phyloP scores from a whole-genome alignment of 1,140 invertebrate genomes.

The Drosophila leontia region DNA sequence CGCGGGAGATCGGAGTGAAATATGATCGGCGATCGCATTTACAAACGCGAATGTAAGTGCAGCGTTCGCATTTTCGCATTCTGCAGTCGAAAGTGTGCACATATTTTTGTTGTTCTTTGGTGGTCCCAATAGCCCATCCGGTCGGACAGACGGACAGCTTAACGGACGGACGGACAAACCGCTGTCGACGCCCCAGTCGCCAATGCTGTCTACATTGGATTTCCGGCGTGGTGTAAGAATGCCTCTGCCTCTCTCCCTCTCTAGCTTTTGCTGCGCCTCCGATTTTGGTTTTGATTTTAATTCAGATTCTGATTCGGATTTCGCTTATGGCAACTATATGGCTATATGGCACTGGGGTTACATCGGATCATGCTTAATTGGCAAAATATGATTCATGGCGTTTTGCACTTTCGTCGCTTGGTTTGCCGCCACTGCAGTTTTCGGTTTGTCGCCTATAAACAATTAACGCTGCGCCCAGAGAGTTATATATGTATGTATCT shows the following conservation, averaged over 20 bases:
- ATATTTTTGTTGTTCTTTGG: conserved; percentile 71
- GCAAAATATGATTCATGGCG: conserved; percentile 82
- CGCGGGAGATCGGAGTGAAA: conserved; percentile 60
- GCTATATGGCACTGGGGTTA: conserved; percentile 48
- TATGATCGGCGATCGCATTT: conserved; percentile 80
- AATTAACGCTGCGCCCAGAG: conserved; percentile 38
- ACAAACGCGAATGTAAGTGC: conserved; percentile 73
- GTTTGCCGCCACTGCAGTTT: conserved; percentile 49
- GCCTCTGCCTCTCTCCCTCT: conserved; percentile 55
- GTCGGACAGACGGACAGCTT: conserved; percentile 40
- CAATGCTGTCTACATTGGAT: conserved; percentile 79
- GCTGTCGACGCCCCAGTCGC: conserved; percentile 75
- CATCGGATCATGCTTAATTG: conserved; percentile 80
- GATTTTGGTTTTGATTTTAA: conserved; percentile 14
- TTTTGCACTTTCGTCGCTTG: conserved; percentile 66
- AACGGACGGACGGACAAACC: conserved; percentile 7
- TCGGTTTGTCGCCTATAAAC: conserved; percentile 40
- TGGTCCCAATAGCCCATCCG: conserved; percentile 81
- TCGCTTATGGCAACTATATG: conserved; percentile 36
- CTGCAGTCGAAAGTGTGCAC: conserved; percentile 62
- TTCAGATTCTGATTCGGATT: conserved; percentile 13
- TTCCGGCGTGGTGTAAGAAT: conserved; percentile 82
- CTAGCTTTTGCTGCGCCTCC: too few relatives aligned
- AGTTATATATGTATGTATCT: conserved; percentile 14
- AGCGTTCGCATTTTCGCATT: conserved; percentile 56